Conservation (phyloP, 2,797 vertebrate species). For the Gambelia wislizenii region DNA sequence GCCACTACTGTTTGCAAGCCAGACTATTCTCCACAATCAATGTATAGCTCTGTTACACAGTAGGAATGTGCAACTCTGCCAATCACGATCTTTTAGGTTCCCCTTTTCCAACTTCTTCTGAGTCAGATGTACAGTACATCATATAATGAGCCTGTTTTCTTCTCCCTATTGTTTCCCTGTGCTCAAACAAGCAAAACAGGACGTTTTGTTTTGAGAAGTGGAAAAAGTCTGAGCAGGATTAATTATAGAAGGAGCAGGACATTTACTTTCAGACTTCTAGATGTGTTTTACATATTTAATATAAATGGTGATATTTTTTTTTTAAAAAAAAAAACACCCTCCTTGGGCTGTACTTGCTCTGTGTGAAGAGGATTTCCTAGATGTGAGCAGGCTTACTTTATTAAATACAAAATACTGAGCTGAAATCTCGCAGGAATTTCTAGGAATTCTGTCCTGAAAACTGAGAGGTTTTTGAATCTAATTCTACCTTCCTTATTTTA, state of each 20-base stretch:
- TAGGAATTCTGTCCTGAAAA: slow-evolving; percentile 15
- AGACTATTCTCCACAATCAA: too few relatives aligned
- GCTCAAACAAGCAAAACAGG: too few relatives aligned
- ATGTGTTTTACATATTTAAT: not conserved
- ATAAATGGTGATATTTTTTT: not conserved
- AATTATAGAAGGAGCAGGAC: too few relatives aligned
- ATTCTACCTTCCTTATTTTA: not conserved
- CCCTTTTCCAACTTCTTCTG: too few relatives aligned
- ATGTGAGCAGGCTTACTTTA: not conserved
- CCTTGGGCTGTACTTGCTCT: not conserved
- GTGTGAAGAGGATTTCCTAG: not conserved
- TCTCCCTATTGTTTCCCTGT: too few relatives aligned
- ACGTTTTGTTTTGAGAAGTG: not conserved
- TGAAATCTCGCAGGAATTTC: not conserved
- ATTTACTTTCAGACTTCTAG: not conserved
- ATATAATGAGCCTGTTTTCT: too few relatives aligned
- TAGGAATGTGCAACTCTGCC: too few relatives aligned
- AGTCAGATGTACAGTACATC: too few relatives aligned
- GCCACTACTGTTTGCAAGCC: too few relatives aligned
- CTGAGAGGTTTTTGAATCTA: not conserved
- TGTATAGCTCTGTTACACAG: too few relatives aligned
- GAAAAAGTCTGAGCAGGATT: not conserved
- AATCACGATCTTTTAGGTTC: too few relatives aligned
- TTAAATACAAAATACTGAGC: slow-evolving; percentile 21
- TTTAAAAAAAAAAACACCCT: slow-evolving; percentile 14